A percentile compares a stretch with the other conserved stretches of the same genome.
These are phyloP conservation scores for Ascaphus truei DNA, from an alignment of 2,113 vertebrate species.

Conservation along the genomic window DNA sequence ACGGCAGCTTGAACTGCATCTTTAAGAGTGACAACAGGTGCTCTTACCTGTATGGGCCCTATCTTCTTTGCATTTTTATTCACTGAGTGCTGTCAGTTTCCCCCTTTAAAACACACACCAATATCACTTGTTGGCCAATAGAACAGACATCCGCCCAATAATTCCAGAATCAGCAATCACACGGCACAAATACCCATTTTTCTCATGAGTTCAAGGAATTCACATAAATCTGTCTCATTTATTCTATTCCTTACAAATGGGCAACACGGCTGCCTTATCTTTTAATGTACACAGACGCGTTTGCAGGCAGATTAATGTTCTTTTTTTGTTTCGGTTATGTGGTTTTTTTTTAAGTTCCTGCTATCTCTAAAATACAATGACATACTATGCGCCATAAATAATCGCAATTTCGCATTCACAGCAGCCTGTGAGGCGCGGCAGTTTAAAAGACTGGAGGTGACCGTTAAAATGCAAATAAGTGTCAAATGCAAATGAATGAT, in stretches of 20 bases:
- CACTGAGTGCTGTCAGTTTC: too few species aligned
- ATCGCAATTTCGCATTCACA: slow-evolving; percentile 63
- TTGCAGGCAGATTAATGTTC: slow-evolving; percentile 64
- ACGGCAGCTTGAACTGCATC: too few species aligned
- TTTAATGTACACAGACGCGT: slow-evolving; percentile 70
- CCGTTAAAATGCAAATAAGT: slow-evolving; percentile 65
- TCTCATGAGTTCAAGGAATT: neutral
- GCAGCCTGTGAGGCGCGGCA: slow-evolving; percentile 62
- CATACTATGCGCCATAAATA: slow-evolving; percentile 62
- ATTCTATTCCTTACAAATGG: neutral
- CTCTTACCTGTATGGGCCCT: too few species aligned
- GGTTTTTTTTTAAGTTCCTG: slow-evolving; percentile 68
- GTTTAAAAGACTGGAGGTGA: slow-evolving; percentile 60
- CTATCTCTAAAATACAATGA: slow-evolving; percentile 73
- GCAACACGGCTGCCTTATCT: neutral
- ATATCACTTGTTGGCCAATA: too few species aligned
- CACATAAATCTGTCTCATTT: slow-evolving; percentile 16
- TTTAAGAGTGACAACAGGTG: too few species aligned
- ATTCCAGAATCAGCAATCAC: neutral
- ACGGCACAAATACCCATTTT: neutral
- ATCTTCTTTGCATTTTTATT: too few species aligned
- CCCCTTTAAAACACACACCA: too few species aligned
- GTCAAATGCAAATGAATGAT: slow-evolving; percentile 41
- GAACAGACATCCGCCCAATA: too few species aligned
- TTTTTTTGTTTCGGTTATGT: slow-evolving; percentile 63